phyloP scores from a whole-genome alignment of 1,140 invertebrate species.

The Zaprionus gabonicus region DNA sequence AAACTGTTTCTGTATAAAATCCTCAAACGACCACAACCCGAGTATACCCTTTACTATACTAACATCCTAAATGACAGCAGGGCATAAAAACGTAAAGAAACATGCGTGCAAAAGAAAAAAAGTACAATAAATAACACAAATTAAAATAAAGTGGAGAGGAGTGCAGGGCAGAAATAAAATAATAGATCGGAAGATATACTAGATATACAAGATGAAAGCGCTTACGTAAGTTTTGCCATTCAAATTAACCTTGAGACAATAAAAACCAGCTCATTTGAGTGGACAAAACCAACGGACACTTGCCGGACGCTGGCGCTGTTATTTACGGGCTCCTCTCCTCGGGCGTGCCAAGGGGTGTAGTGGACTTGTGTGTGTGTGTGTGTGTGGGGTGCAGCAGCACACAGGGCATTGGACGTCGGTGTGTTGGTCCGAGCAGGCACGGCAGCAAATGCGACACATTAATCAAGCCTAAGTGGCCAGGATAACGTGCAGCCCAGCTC shows the following conservation, averaged over 20 bases:
- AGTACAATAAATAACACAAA: constrained; percentile 23
- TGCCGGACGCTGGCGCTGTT: constrained; percentile 13
- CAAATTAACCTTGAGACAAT: constrained; percentile 81
- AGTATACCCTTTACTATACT: not conserved
- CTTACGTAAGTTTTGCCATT: constrained; percentile 73
- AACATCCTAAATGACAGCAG: not conserved
- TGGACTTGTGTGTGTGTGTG: not conserved
- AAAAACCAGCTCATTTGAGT: constrained; percentile 53
- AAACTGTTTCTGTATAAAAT: too few species aligned
- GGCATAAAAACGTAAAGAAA: not conserved
- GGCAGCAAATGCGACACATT: constrained; percentile 66
- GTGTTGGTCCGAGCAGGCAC: constrained; percentile 6
- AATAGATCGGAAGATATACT: not conserved
- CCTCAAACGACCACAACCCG: too few species aligned
- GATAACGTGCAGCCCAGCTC: constrained; percentile 63
- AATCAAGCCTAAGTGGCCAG: constrained; percentile 76
- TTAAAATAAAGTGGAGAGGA: constrained; percentile 56
- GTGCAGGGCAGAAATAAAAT: not conserved
- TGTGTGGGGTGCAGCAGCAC: too few species aligned
- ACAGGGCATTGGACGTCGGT: constrained; percentile 4
- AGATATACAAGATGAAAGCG: constrained; percentile 31
- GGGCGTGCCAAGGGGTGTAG: not conserved
- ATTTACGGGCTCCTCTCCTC: constrained; percentile 29
- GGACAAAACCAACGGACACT: constrained; percentile 7
- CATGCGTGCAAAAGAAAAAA: constrained; percentile 7